Conservation (phyloP, 1,140 invertebrate genomes). For the Nixonia krombeini region DNA sequence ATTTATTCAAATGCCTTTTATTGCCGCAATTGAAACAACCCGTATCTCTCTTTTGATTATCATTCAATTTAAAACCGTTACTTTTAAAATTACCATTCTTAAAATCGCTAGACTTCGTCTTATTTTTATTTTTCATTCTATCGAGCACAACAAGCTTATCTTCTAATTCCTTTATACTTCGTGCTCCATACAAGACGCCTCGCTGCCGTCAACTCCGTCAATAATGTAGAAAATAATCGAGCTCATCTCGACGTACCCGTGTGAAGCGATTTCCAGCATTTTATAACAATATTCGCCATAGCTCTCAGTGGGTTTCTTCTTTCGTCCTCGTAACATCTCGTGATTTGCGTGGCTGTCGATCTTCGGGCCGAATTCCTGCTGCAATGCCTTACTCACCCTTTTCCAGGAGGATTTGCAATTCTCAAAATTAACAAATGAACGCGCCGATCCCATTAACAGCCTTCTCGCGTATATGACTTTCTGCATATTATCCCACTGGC, state of each 20-base stretch:
- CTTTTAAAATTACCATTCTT: background rate
- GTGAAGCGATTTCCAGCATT: conserved; percentile 47
- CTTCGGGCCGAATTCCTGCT: conserved; percentile 34
- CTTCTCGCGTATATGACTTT: conserved; percentile 49
- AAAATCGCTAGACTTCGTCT: background rate
- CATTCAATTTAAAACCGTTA: background rate
- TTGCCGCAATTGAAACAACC: conserved; percentile 16
- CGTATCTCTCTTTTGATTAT: background rate
- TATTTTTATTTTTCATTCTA: background rate
- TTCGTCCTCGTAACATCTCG: conserved; percentile 29
- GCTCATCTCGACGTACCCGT: conserved; percentile 23
- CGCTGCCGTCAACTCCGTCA: background rate
- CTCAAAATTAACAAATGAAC: conserved; percentile 46
- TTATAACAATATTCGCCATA: conserved; percentile 47
- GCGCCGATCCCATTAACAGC: conserved; percentile 36
- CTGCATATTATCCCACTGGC: conserved; percentile 31
- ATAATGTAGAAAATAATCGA: background rate
- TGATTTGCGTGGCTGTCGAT: conserved; percentile 41
- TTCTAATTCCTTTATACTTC: background rate
- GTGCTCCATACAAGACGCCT: background rate
- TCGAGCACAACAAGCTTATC: background rate
- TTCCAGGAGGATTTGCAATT: conserved; percentile 27
- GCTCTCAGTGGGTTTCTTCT: conserved; percentile 32
- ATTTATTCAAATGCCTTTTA: background rate
- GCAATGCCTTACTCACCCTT: conserved; percentile 26